These are phyloP conservation scores for Pteruthius melanotis DNA, from an alignment of 2,113 vertebrate species.

Conservation along the genomic window DNA sequence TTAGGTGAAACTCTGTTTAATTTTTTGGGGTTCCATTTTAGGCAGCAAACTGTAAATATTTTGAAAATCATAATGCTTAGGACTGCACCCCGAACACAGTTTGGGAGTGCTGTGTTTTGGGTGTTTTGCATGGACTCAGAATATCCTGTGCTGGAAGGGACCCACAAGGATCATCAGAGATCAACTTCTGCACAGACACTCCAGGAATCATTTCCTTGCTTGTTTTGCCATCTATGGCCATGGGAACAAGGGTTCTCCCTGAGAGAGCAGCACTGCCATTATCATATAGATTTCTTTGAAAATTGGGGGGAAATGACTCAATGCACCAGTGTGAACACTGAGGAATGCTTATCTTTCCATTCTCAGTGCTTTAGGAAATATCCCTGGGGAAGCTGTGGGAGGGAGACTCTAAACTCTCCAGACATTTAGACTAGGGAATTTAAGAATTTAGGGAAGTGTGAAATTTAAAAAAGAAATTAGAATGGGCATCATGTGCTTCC, in stretches of 20 bases:
- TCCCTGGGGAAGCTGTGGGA: slow-evolving; percentile 9
- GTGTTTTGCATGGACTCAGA: not conserved
- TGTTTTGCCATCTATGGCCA: not conserved
- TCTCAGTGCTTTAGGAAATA: not conserved
- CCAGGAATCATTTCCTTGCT: not conserved
- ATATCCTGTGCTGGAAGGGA: not conserved
- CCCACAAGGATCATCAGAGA: not conserved
- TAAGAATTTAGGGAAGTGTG: slow-evolving; percentile 13
- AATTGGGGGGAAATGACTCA: not conserved
- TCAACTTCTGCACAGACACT: not conserved
- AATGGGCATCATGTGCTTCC: not conserved
- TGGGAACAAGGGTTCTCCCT: not conserved
- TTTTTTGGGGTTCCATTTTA: not conserved
- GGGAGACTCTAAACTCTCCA: not conserved
- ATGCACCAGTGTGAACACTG: not conserved
- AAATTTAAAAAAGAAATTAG: not conserved
- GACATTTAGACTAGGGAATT: not conserved
- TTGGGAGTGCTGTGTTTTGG: not conserved
- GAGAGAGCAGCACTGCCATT: not conserved
- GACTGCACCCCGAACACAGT: not conserved
- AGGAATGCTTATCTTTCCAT: not conserved
- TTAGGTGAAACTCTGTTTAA: not conserved
- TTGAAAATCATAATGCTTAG: not conserved
- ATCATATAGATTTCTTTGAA: not conserved
- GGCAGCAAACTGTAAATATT: not conserved